Evolutionary conservation across 2,113 vertebrate genomes (phyloP).

Genomic region (Mohoua ochrocephala): DNA sequence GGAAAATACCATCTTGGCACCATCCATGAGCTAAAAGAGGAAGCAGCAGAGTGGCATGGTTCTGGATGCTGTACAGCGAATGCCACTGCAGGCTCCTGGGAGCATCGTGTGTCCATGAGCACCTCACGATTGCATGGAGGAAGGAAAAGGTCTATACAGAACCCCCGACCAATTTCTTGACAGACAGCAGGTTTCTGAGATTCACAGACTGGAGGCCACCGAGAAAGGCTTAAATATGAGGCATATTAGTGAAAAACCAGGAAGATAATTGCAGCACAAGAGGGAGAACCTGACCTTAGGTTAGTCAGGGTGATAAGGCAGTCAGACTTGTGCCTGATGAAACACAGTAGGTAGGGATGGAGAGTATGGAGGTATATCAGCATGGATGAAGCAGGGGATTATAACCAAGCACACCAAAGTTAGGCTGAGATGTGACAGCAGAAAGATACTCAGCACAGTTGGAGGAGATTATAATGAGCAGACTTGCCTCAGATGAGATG

Average conservation of each 20-base stretch:
- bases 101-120: neutral
- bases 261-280: neutral
- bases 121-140: neutral
- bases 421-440: neutral
- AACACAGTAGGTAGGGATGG: neutral
- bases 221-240: neutral
- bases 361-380: neutral
- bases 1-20: neutral
- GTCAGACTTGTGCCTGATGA: neutral
- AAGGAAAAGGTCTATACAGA: neutral
- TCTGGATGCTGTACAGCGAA: neutral
- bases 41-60: neutral
- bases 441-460: slow-evolving; percentile 23
- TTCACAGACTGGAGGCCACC: neutral
- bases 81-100: neutral
- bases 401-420: neutral
- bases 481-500: slow-evolving; percentile 12
- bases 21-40: neutral
- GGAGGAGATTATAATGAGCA: slow-evolving; percentile 41
- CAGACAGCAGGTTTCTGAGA: neutral
- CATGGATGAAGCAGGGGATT: neutral
- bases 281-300: neutral
- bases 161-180: neutral
- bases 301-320: neutral
- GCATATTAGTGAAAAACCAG: neutral